These are phyloP conservation scores for Xiphydria camelus DNA, from an alignment of 2,888 invertebrate species.

Conservation along the genomic window DNA sequence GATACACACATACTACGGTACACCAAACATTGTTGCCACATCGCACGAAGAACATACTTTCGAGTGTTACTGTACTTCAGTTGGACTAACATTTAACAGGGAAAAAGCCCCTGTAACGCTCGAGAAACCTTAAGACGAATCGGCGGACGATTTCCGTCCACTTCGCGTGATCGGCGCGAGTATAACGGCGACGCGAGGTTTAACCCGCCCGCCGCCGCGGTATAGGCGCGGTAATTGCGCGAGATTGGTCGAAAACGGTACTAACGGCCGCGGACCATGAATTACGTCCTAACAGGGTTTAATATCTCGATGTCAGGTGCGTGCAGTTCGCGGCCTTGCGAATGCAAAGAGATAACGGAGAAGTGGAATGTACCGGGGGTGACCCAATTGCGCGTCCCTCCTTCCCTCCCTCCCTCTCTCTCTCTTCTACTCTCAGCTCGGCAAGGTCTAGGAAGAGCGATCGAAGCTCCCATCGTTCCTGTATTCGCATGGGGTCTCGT, in stretches of 20 bases:
- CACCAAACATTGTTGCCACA: too few relatives aligned
- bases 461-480: too few relatives aligned
- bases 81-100: too few relatives aligned
- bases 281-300: conserved; percentile 19
- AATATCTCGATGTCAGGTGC: conserved; percentile 21
- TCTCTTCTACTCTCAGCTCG: not conserved
- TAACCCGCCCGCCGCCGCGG: not conserved
- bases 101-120: too few relatives aligned
- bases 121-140: too few relatives aligned
- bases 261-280: conserved; percentile 10
- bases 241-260: not conserved
- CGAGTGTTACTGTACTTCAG: too few relatives aligned
- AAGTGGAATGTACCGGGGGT: conserved; percentile 27
- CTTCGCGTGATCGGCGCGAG: not conserved
- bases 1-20: too few relatives aligned
- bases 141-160: too few relatives aligned
- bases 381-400: conserved; percentile 29
- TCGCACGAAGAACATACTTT: too few relatives aligned
- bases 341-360: conserved; percentile 21
- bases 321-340: conserved; percentile 32
- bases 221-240: not conserved
- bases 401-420: not conserved
- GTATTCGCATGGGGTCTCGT: too few relatives aligned
- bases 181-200: conserved; percentile 1
- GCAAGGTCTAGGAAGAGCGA: too few relatives aligned